Percentiles rank a stretch among this genome's conserved stretches.
Evolutionary conservation across 1,140 invertebrate genomes (phyloP).

Genomic region (Campoletis sonorensis): DNA sequence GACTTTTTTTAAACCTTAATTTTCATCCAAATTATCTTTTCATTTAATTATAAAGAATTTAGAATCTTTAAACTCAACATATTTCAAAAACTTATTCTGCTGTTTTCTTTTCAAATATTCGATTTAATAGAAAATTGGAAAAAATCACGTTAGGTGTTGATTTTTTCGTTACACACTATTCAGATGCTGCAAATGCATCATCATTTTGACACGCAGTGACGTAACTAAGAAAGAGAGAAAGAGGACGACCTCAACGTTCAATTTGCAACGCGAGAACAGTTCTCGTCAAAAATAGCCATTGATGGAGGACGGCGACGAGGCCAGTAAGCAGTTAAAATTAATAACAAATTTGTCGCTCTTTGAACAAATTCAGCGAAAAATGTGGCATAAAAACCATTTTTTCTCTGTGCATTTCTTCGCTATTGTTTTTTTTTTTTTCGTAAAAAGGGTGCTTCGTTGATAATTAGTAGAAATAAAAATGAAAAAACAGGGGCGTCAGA

Average conservation of each 20-base stretch:
- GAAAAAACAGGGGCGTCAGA: too few species aligned
- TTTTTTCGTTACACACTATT: neutral
- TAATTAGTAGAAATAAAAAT: too few species aligned
- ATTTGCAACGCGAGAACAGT: conserved; percentile 11
- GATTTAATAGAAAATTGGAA: too few species aligned
- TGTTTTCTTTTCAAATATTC: too few species aligned
- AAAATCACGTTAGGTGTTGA: neutral
- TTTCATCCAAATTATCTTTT: too few species aligned
- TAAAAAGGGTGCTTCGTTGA: too few species aligned
- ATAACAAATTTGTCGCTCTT: neutral
- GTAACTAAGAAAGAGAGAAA: neutral
- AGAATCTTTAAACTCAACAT: too few species aligned
- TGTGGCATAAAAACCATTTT: neutral
- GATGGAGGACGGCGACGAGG: neutral
- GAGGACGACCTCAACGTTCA: neutral
- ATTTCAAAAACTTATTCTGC: too few species aligned
- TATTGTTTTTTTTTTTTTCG: neutral
- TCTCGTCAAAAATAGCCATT: neutral
- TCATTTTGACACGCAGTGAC: neutral
- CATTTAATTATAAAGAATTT: too few species aligned
- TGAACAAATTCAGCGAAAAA: neutral
- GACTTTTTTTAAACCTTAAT: too few species aligned
- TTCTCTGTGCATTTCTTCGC: neutral
- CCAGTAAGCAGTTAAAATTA: neutral
- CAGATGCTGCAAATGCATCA: neutral